Percentiles rank a stretch among this genome's conserved stretches.
Conservation (phyloP, 2,888 invertebrate genomes). For the Euplexia lucipara region DNA sequence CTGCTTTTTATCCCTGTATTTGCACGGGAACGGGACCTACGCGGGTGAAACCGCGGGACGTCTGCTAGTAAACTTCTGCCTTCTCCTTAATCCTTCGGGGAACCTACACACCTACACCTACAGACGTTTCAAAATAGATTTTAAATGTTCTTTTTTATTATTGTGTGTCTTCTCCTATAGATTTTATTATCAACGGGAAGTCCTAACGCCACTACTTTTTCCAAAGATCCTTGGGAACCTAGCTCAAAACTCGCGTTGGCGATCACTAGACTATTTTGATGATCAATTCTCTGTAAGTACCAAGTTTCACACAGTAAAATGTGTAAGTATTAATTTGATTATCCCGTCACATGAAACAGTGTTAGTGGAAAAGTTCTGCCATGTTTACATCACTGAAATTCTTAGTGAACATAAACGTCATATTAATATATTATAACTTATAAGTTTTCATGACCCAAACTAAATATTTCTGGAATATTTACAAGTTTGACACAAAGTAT, state of each 20-base stretch:
- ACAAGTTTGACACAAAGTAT: conserved; percentile 24
- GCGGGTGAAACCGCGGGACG: too few relatives aligned
- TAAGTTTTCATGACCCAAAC: conserved; percentile 22
- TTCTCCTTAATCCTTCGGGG: too few relatives aligned
- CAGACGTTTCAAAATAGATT: too few relatives aligned
- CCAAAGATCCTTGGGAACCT: too few relatives aligned
- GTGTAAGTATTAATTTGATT: neutral
- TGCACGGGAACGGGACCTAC: too few relatives aligned
- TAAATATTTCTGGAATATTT: conserved; percentile 33
- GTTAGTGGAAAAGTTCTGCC: neutral
- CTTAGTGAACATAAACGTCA: neutral
- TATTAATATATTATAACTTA: too few relatives aligned
- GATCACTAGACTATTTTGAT: neutral
- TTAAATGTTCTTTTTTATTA: too few relatives aligned
- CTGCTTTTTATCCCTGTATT: too few relatives aligned
- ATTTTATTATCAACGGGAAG: neutral
- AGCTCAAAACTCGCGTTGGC: neutral
- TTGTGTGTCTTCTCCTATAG: too few relatives aligned
- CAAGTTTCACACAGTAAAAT: neutral
- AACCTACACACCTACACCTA: too few relatives aligned
- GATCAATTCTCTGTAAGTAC: neutral
- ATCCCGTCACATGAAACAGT: neutral
- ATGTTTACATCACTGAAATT: neutral
- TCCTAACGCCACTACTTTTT: too few relatives aligned
- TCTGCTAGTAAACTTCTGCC: too few relatives aligned